A percentile compares a stretch with the other conserved stretches of the same genome.
phyloP scores from a whole-genome alignment of 2,888 invertebrate genomes.

The Marasmarcha lunaedactyla region DNA sequence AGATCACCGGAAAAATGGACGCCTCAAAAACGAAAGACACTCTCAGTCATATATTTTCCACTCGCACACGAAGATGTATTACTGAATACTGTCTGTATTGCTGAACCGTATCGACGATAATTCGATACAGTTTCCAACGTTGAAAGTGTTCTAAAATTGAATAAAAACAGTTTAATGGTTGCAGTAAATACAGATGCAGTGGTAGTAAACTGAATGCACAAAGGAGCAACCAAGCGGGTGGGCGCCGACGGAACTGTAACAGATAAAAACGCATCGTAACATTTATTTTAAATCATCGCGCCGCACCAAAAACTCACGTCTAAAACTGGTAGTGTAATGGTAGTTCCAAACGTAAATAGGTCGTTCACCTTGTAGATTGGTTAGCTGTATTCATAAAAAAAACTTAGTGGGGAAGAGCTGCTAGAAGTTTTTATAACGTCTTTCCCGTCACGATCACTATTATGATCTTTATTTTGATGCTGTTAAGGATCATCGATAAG shows the following conservation, averaged over 20 bases:
- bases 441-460: not conserved
- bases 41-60: too few species aligned
- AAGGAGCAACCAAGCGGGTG: not conserved
- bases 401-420: conserved; percentile 14
- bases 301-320: not conserved
- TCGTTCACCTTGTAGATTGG: conserved; percentile 34
- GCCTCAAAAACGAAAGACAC: not conserved
- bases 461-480: not conserved
- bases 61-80: too few species aligned
- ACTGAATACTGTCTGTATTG: too few species aligned
- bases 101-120: too few species aligned
- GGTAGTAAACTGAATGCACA: not conserved
- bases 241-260: not conserved
- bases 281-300: not conserved
- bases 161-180: too few species aligned
- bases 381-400: conserved; percentile 24
- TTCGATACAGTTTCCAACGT: too few species aligned
- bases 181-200: not conserved
- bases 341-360: conserved; percentile 25
- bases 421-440: conserved; percentile 11
- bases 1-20: not conserved
- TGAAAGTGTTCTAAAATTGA: too few species aligned
- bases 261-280: not conserved
- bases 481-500: not conserved
- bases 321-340: conserved; percentile 24